Percentiles rank a stretch among this genome's conserved stretches.
These are phyloP conservation scores for Montipora cactus DNA, from an alignment of 64 coral and sea anemone species.

Conservation along the genomic window DNA sequence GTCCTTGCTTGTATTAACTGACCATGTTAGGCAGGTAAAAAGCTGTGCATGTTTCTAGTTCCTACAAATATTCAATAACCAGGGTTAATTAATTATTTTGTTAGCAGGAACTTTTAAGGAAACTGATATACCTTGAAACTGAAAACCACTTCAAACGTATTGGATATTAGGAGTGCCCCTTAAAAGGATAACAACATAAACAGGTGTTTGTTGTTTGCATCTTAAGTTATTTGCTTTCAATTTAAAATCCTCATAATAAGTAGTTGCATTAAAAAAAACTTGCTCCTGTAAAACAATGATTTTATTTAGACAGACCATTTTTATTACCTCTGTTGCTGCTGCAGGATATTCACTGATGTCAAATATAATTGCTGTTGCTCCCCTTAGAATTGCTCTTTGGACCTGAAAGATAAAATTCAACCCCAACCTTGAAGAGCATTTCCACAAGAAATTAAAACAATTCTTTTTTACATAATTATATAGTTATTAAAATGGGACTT, in stretches of 20 bases:
- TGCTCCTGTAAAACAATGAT: neutral
- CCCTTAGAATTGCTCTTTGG: conserved; percentile 86
- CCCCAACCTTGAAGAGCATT: neutral
- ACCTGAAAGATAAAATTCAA: conserved; percentile 68
- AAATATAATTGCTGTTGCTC: conserved; percentile 98
- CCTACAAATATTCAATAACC: neutral
- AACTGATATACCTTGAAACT: conserved; percentile 23
- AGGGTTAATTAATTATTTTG: neutral
- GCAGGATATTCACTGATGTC: conserved; percentile 88
- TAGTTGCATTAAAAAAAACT: no score
- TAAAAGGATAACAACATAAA: conserved; percentile 27
- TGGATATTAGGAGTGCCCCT: neutral
- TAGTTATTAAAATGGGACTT: neutral
- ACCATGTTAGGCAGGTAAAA: no score
- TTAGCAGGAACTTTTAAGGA: neutral
- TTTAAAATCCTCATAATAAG: no score
- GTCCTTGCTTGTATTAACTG: neutral
- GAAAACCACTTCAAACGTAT: neutral
- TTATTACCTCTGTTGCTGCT: conserved; percentile 77
- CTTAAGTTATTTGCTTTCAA: neutral
- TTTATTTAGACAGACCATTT: neutral
- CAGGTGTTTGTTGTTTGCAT: conserved; percentile 7
- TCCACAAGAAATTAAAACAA: no score
- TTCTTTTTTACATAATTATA: neutral
- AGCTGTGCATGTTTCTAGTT: no score